Conservation (phyloP, 2,113 vertebrate genomes). For the Pycnonotus jocosus region DNA sequence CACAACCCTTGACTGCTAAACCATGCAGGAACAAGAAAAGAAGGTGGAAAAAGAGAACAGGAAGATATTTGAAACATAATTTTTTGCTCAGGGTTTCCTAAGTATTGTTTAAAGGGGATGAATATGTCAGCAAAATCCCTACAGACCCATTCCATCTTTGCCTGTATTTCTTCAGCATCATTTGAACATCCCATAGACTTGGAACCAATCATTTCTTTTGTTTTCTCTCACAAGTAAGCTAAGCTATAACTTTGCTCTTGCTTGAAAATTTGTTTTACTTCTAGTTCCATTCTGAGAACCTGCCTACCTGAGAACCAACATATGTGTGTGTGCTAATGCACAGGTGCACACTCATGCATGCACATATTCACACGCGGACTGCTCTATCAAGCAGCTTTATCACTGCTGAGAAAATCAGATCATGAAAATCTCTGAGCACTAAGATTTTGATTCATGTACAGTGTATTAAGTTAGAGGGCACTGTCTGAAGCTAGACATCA, state of each 20-base stretch:
- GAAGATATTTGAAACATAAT: not conserved
- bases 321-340: accelerated
- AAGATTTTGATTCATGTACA: not conserved
- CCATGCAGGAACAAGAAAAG: not conserved
- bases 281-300: not conserved
- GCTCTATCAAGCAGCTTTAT: not conserved
- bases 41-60: not conserved
- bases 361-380: not conserved
- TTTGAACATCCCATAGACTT: not conserved
- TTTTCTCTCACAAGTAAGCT: not conserved
- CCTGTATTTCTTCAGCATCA: accelerated
- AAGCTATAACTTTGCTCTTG: not conserved
- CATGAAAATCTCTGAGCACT: not conserved
- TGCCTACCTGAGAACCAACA: not conserved
- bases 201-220: not conserved
- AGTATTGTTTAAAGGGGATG: not conserved
- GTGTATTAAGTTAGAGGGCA: not conserved
- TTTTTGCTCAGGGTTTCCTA: not conserved
- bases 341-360: accelerated
- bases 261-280: not conserved
- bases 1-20: not conserved
- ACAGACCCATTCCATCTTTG: not conserved
- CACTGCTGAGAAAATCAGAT: not conserved
- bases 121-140: not conserved
- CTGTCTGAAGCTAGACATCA: not conserved